phyloP scores from a whole-genome alignment of 2,113 vertebrate genomes.

The Thermophis baileyi region DNA sequence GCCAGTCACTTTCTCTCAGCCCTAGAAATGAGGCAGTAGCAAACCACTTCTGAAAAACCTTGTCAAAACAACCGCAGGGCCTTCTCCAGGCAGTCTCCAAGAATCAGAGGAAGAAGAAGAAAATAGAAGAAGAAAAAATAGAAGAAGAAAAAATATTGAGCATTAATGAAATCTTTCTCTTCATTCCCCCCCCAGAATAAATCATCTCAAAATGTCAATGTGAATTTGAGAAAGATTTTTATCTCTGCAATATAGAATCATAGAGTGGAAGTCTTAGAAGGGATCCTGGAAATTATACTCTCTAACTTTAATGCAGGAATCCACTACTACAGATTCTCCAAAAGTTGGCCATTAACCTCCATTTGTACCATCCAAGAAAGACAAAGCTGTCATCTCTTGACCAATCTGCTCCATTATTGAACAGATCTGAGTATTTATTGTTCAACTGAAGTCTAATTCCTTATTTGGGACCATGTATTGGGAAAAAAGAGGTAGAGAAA shows the following conservation, averaged over 20 bases:
- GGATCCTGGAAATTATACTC: neutral
- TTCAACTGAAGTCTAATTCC: neutral
- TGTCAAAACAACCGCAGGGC: neutral
- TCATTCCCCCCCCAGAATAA: neutral
- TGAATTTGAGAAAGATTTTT: neutral
- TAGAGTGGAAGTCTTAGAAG: neutral
- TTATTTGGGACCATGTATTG: neutral
- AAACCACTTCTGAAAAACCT: neutral
- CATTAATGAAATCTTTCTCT: too few species aligned
- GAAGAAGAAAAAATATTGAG: neutral
- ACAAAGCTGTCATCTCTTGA: neutral
- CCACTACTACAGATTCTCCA: neutral
- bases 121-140: neutral
- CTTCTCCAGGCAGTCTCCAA: neutral
- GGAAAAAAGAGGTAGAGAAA: neutral
- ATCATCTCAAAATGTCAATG: neutral
- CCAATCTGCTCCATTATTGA: neutral
- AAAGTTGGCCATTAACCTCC: neutral
- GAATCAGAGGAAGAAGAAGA: neutral
- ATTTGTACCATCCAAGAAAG: neutral
- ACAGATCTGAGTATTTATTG: neutral
- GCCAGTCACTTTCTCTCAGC: neutral
- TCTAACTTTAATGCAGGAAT: neutral
- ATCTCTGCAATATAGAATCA: neutral
- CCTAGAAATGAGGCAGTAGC: neutral